phyloP scores from a whole-genome alignment of 1,140 invertebrate species.

The Trachymyrmex cornetzi region DNA sequence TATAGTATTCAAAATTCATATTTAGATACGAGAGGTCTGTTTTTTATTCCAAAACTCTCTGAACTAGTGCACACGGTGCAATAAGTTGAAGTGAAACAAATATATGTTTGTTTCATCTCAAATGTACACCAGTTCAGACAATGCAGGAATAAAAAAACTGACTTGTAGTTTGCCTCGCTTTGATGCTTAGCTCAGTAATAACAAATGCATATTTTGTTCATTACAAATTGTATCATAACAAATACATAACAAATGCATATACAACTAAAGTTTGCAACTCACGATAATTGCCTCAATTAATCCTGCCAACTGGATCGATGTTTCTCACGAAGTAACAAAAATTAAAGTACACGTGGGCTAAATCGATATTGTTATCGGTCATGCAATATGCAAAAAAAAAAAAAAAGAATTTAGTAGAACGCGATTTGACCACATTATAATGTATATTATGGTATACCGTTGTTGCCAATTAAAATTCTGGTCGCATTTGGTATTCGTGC shows the following conservation, averaged over 20 bases:
- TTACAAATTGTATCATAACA: not conserved
- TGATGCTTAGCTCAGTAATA: too few species aligned
- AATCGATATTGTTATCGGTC: constrained; percentile 9
- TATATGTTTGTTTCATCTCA: too few species aligned
- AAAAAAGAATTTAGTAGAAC: not conserved
- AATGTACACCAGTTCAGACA: too few species aligned
- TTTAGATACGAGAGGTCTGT: not conserved
- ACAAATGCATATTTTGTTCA: too few species aligned
- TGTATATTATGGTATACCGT: too few species aligned
- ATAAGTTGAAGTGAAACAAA: too few species aligned
- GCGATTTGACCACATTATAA: not conserved
- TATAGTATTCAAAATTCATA: not conserved
- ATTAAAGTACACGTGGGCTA: not conserved
- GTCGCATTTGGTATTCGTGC: constrained; percentile 24
- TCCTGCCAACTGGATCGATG: not conserved
- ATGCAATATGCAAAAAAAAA: not conserved
- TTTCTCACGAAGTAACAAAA: not conserved
- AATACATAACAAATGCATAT: not conserved
- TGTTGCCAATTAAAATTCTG: constrained; percentile 47
- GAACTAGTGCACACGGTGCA: too few species aligned
- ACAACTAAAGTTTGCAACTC: not conserved
- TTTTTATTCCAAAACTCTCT: too few species aligned
- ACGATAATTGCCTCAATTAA: not conserved
- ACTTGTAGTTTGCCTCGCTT: not conserved
- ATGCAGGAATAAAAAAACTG: too few species aligned